phyloP scores from a whole-genome alignment of 2,113 vertebrate genomes.

The Micronisus gabar region DNA sequence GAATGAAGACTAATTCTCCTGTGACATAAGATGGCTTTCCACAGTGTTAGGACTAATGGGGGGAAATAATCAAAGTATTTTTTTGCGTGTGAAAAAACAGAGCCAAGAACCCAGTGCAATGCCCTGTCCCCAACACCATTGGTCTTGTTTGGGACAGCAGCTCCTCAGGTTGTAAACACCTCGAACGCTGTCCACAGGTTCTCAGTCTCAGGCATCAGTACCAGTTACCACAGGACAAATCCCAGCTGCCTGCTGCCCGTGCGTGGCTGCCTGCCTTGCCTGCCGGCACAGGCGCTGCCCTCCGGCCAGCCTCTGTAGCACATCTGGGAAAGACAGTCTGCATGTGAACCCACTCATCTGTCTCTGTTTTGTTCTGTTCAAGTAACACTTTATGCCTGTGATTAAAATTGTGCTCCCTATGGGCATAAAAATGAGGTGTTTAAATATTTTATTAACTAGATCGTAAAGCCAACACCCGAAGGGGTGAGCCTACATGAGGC shows the following conservation, averaged over 20 bases:
- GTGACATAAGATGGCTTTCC: background rate
- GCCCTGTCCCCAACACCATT: background rate
- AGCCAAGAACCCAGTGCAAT: background rate
- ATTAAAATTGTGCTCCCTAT: background rate
- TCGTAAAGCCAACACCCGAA: background rate
- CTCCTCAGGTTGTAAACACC: background rate
- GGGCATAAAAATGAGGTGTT: background rate
- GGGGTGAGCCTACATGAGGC: background rate
- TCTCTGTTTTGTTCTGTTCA: background rate
- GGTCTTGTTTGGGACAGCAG: background rate
- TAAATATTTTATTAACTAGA: slow-evolving; percentile 37
- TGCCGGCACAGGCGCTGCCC: background rate
- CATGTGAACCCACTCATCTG: background rate
- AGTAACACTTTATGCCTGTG: background rate
- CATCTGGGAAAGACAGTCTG: background rate
- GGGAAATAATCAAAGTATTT: background rate
- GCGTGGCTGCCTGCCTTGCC: background rate
- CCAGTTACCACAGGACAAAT: background rate
- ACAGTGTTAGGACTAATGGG: rapidly evolving
- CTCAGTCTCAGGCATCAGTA: background rate
- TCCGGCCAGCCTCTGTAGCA: background rate
- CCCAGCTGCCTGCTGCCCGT: background rate
- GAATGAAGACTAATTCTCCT: background rate
- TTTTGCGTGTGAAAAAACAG: background rate
- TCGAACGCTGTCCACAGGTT: background rate